phyloP scores from a whole-genome alignment of 1,140 invertebrate genomes.

The Drosophila quadrilineata region DNA sequence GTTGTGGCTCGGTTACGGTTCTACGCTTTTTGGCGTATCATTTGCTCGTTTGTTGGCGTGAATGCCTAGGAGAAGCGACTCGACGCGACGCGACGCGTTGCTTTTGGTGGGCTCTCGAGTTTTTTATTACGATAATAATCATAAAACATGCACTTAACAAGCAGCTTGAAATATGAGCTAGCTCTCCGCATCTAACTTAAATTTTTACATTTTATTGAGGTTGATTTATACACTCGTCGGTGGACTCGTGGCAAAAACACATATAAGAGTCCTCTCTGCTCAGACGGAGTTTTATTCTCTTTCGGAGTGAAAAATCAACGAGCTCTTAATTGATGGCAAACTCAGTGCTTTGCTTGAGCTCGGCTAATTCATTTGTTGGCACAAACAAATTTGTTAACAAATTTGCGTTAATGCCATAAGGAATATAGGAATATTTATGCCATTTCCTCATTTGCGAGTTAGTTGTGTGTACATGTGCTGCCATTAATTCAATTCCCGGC shows the following conservation, averaged over 20 bases:
- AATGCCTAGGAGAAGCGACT: constrained; percentile 24
- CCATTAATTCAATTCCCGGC: constrained; percentile 71
- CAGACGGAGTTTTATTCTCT: too few species aligned
- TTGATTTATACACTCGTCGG: constrained; percentile 58
- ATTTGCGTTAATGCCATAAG: constrained; percentile 73
- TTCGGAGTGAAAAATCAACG: constrained; percentile 48
- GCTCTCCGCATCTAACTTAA: constrained; percentile 52
- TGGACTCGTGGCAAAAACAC: too few species aligned
- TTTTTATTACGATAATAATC: constrained; percentile 79
- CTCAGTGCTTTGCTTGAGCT: constrained; percentile 21
- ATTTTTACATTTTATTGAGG: constrained; percentile 70
- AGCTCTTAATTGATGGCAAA: constrained; percentile 61
- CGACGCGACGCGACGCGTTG: constrained; percentile 27
- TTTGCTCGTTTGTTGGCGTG: constrained; percentile 68
- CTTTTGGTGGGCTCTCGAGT: constrained; percentile 37
- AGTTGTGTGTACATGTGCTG: constrained; percentile 52
- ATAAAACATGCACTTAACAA: constrained; percentile 80
- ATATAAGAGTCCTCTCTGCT: too few species aligned
- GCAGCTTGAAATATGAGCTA: constrained; percentile 76
- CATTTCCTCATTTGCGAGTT: constrained; percentile 6
- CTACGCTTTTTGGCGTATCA: constrained; percentile 52
- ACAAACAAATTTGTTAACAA: constrained; percentile 79
- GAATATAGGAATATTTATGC: constrained; percentile 72
- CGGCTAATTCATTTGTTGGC: constrained; percentile 74
- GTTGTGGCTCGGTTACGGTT: constrained; percentile 4